Evolutionary conservation across 2,797 vertebrate genomes (phyloP).

Genomic region (Eospalax fontanierii): DNA sequence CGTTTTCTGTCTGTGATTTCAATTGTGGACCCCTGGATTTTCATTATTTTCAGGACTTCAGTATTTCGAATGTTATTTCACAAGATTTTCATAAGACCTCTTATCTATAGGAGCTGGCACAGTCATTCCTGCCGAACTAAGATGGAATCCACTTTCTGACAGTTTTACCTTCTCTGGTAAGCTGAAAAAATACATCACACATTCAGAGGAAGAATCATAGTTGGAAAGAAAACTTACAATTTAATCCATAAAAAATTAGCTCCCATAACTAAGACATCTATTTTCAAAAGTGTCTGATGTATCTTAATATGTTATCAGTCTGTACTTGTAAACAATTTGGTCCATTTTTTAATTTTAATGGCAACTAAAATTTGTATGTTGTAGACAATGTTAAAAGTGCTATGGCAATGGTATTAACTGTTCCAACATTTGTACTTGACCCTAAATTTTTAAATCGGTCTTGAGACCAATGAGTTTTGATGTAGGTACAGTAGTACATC

Average conservation of each 20-base stretch:
- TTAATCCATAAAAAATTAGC: conserved; percentile 26
- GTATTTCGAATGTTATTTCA: conserved; percentile 88
- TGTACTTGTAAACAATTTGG: neutral
- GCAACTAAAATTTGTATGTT: conserved; percentile 23
- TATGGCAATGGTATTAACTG: neutral
- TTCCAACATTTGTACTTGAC: neutral
- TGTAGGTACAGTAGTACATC: neutral
- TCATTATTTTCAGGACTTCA: conserved; percentile 93
- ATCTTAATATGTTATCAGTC: conserved; percentile 10
- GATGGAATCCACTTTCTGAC: conserved; percentile 69
- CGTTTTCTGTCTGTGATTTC: conserved; percentile 91
- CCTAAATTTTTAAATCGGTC: neutral
- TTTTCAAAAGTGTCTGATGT: conserved; percentile 41
- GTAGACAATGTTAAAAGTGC: conserved; percentile 31
- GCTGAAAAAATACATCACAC: neutral
- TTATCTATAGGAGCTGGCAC: conserved; percentile 46
- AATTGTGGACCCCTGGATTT: conserved; percentile 92
- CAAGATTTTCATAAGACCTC: conserved; percentile 84
- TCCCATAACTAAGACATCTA: conserved; percentile 35
- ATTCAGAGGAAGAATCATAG: neutral
- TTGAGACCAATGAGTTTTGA: conserved; percentile 1
- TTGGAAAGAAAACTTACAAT: neutral
- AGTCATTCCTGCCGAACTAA: conserved; percentile 69
- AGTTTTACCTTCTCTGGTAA: conserved; percentile 51
- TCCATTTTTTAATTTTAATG: neutral